Evolutionary conservation across 2,113 vertebrate species (phyloP), one percentile per base, ranked within the genome.

Genomic region (Rattus norvegicus): DNA sequence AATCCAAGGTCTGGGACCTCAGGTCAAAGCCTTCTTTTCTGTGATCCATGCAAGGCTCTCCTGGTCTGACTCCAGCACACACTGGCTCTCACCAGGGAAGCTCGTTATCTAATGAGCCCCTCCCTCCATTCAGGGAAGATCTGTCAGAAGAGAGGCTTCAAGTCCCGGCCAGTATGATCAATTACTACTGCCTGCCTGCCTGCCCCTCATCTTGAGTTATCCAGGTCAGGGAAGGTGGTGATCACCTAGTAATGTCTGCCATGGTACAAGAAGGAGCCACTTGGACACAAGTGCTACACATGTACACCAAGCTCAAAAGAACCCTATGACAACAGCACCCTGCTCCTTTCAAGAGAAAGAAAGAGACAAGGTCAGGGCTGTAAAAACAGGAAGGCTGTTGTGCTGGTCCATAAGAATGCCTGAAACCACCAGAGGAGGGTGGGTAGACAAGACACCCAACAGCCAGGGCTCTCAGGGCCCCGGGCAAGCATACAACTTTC

Each of bases 231-330:
- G 28, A 24, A 4, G 4, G 47, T 92, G 24, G 30, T 1, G 28
- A 90, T 54, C 11, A 7, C 28, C 93, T 47, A 73, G 93, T 28
- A 30, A 93, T 75, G 94, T 49, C 93, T 93, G 93, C 63, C 56
- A 1, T 0, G 0, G 63, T 0, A 4, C 26, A 14, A 73, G 30
- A n/a, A 3, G 13, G 14, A 67, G 47, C 11, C 0, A 0, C 0
- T 0, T 17, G 72, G 77, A 61, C 0, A 0, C 30, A 13, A 0
- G 0, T 22, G 49, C 39, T 24, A 0, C 43, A 43, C 1, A 0
- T 13, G 36, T 1, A 16, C 0, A 0, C 22, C 81, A 0, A 0
- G 47, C 54, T 59, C 49, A 0, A 5, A 10, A 0, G 36, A 43
- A 1, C 1, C 75, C 54, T 90, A 22, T 17, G 26, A 90, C 28